Evolutionary conservation across 2,113 vertebrate species (phyloP).

Genomic region (Dicentrarchus labrax): DNA sequence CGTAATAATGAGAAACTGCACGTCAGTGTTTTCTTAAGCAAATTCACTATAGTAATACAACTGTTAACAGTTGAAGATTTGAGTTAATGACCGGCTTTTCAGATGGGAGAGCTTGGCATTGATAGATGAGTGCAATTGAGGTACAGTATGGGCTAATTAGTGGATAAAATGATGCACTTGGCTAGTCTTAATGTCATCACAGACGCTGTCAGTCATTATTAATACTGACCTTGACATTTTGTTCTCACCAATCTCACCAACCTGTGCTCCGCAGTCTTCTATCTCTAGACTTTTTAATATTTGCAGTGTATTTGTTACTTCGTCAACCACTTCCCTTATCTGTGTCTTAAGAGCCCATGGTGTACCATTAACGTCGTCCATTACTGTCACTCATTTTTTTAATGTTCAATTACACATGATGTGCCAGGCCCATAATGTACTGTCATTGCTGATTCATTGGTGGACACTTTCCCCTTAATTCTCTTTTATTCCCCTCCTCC

Average conservation of each 20-base stretch:
- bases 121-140: slow-evolving; percentile 70
- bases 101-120: slow-evolving; percentile 58
- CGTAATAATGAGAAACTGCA: slow-evolving; percentile 36
- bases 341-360: slow-evolving; percentile 12
- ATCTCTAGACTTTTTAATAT: neutral
- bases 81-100: slow-evolving; percentile 58
- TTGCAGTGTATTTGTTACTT: slow-evolving; percentile 14
- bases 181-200: slow-evolving; percentile 54
- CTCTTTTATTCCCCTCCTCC: slow-evolving; percentile 54
- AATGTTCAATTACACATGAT: slow-evolving; percentile 57
- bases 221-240: slow-evolving; percentile 66
- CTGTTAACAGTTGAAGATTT: slow-evolving; percentile 33
- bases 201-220: slow-evolving; percentile 60
- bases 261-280: neutral
- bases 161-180: slow-evolving; percentile 58
- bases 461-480: slow-evolving; percentile 77
- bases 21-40: slow-evolving; percentile 27
- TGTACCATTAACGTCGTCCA: slow-evolving; percentile 47
- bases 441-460: slow-evolving; percentile 86
- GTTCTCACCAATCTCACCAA: slow-evolving; percentile 4
- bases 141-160: slow-evolving; percentile 72
- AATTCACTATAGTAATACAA: neutral
- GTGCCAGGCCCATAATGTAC: slow-evolving; percentile 67
- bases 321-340: slow-evolving; percentile 12
- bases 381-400: slow-evolving; percentile 57